A percentile compares a stretch with the other conserved stretches of the same genome.
phyloP scores from a whole-genome alignment of 2,113 vertebrate species.

The Brachyhypopomus occidentalis region DNA sequence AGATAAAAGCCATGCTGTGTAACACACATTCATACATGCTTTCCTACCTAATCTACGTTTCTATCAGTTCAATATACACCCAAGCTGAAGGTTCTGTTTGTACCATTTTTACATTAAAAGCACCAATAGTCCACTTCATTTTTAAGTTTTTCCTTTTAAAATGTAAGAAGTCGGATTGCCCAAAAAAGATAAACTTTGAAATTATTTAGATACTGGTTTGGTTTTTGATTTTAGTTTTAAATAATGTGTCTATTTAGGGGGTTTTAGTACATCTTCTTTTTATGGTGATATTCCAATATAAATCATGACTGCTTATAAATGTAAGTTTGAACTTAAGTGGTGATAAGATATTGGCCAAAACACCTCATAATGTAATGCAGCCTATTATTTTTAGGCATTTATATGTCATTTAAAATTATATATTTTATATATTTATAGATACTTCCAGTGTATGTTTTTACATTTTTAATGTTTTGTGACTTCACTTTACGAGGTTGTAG shows the following conservation, averaged over 20 bases:
- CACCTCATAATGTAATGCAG: no score
- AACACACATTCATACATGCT: slow-evolving; percentile 50
- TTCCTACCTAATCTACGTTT: slow-evolving; percentile 55
- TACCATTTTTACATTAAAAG: slow-evolving; percentile 2
- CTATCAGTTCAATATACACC: slow-evolving; percentile 50
- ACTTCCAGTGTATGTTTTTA: no score
- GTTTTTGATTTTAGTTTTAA: neutral
- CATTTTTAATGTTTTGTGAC: no score
- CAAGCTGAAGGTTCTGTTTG: slow-evolving; percentile 53
- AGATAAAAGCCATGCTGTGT: slow-evolving; percentile 48
- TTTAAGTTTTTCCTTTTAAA: neutral
- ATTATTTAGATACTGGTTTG: neutral
- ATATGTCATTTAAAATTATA: no score
- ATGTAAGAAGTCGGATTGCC: neutral
- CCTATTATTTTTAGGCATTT: no score
- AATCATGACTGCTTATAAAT: no score
- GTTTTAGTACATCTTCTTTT: neutral
- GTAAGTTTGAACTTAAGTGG: no score
- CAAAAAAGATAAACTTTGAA: neutral
- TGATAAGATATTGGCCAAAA: no score
- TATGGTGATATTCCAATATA: no score
- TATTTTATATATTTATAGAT: no score
- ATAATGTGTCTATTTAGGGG: no score
- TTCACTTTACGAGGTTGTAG: no score
- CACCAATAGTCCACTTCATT: neutral